Evolutionary conservation across 2,797 vertebrate species (phyloP).

Genomic region (Spinibarbus caldwelli): DNA sequence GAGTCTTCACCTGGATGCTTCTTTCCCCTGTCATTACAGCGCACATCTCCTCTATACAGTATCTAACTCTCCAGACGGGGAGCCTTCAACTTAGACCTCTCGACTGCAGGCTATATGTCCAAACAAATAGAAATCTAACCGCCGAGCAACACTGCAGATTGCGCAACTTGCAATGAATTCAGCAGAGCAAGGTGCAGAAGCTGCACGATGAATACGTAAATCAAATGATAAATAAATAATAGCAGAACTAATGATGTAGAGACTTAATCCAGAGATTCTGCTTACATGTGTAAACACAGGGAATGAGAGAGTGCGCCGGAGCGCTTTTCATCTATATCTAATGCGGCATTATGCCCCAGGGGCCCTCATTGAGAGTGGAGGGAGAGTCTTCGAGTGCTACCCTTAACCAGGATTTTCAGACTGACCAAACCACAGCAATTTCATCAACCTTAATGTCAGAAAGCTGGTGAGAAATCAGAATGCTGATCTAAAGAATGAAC

Average conservation of each 20-base stretch:
- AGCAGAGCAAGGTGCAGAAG: not conserved
- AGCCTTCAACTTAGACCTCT: conserved; percentile 43
- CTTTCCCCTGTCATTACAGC: conserved; percentile 40
- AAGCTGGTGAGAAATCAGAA: not conserved
- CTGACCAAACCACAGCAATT: conserved; percentile 15
- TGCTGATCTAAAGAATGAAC: not conserved
- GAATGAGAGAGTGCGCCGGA: conserved; percentile 13
- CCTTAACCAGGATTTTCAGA: conserved; percentile 31
- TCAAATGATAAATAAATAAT: conserved; percentile 39
- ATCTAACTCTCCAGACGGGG: conserved; percentile 39
- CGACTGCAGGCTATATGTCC: conserved; percentile 45
- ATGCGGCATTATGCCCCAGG: conserved; percentile 31
- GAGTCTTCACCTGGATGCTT: conserved; percentile 46
- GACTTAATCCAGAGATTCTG: conserved; percentile 23
- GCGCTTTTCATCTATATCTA: conserved; percentile 57
- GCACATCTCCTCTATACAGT: conserved; percentile 34
- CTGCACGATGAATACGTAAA: not conserved
- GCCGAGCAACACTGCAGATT: not conserved
- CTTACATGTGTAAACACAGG: conserved; percentile 46
- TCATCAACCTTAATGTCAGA: not conserved
- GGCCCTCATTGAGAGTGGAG: conserved; percentile 46
- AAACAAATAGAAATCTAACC: conserved; percentile 41
- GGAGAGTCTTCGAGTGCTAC: conserved; percentile 33
- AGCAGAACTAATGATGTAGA: conserved; percentile 37
- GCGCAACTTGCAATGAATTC: not conserved